phyloP scores from a whole-genome alignment of 1,140 invertebrate genomes.

The Steinernema feltiae region DNA sequence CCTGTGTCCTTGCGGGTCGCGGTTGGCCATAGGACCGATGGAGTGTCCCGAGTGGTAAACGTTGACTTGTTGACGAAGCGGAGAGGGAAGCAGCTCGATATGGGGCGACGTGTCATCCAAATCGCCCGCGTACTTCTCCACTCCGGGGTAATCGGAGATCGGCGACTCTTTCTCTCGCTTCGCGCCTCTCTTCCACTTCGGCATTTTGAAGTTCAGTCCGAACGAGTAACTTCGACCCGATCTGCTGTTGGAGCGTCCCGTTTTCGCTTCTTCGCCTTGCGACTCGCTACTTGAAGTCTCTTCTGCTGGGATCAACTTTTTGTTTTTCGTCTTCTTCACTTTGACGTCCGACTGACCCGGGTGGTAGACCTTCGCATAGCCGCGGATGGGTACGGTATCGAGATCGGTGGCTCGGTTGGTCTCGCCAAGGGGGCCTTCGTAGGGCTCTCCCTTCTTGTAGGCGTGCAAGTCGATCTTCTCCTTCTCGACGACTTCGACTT shows the following conservation, averaged over 20 bases:
- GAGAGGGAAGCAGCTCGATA: not conserved
- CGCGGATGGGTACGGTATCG: not conserved
- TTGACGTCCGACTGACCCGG: not conserved
- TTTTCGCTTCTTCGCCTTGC: not conserved
- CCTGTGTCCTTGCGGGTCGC: not conserved
- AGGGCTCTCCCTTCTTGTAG: not conserved
- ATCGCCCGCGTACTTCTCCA: not conserved
- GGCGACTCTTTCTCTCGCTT: not conserved
- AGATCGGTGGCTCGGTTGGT: not conserved
- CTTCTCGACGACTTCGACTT: not conserved
- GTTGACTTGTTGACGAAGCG: not conserved
- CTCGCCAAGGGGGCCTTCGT: slow-evolving; percentile 8
- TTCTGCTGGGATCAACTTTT: not conserved
- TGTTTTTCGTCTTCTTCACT: not conserved
- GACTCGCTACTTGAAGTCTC: not conserved
- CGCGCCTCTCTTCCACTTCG: not conserved
- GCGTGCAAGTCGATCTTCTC: not conserved
- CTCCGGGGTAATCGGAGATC: not conserved
- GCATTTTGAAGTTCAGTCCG: not conserved
- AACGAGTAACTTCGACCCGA: not conserved
- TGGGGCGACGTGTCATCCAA: not conserved
- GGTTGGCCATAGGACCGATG: not conserved
- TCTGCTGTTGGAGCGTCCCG: not conserved
- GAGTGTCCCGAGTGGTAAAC: not conserved
- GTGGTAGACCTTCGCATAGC: not conserved